Percentiles rank a stretch among this genome's conserved stretches.
Conservation (phyloP, 1,140 invertebrate species). For the Ceratitis capitata region DNA sequence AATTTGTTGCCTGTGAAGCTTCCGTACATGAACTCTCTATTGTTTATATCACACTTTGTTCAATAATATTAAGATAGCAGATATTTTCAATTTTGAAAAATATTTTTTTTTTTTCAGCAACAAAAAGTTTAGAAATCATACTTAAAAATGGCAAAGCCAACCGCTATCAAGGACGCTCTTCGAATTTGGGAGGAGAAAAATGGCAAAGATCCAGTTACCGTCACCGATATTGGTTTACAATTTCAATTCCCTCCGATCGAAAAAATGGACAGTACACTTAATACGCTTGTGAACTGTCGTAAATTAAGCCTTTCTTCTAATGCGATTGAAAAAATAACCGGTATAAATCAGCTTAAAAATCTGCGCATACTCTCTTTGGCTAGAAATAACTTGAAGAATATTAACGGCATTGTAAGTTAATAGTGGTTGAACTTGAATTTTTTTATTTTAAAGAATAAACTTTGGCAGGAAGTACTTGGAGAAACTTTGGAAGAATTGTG, state of each 20-base stretch:
- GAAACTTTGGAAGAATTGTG: constrained; percentile 91
- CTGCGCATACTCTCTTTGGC: constrained; percentile 86
- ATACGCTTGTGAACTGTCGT: constrained; percentile 74
- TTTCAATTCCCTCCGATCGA: constrained; percentile 86
- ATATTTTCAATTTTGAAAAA: too few relatives aligned
- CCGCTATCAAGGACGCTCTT: constrained; percentile 82
- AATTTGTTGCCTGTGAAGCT: too few relatives aligned
- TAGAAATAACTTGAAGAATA: constrained; percentile 90
- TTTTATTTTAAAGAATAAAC: neutral
- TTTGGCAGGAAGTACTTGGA: constrained; percentile 76
- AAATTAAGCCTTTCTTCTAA: constrained; percentile 91
- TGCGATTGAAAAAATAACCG: constrained; percentile 89
- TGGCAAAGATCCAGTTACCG: constrained; percentile 71
- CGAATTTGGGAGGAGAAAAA: constrained; percentile 85
- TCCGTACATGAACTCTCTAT: too few relatives aligned
- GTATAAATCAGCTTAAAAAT: constrained; percentile 81
- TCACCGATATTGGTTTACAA: constrained; percentile 79
- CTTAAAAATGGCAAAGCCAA: constrained; percentile 62
- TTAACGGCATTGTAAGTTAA: constrained; percentile 78
- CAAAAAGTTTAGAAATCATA: neutral
- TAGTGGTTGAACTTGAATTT: neutral
- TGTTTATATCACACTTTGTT: too few relatives aligned
- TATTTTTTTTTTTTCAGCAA: too few relatives aligned
- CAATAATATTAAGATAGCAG: too few relatives aligned
- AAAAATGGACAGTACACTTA: constrained; percentile 80